Conservation (phyloP, 2,797 vertebrate genomes). For the Periparus ater region DNA sequence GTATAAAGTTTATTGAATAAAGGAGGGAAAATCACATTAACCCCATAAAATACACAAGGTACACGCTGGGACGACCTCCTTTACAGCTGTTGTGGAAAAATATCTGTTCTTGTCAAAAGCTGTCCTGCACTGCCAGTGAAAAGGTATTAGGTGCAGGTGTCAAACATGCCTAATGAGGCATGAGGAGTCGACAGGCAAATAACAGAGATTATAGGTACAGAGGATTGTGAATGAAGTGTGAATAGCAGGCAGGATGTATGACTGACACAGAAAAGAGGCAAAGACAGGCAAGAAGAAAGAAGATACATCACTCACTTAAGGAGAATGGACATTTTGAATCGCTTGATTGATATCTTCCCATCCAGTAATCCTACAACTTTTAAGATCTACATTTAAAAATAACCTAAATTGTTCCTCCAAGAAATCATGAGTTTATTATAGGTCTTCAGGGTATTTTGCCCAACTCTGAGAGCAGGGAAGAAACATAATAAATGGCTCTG, state of each 20-base stretch:
- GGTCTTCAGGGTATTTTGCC: conserved; percentile 40
- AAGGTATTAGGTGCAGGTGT: conserved; percentile 74
- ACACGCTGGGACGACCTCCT: conserved; percentile 27
- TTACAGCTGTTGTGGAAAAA: conserved; percentile 61
- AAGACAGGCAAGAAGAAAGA: conserved; percentile 56
- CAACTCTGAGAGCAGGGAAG: conserved; percentile 25
- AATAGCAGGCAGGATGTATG: conserved; percentile 69
- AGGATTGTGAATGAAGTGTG: conserved; percentile 72
- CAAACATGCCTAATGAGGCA: conserved; percentile 78
- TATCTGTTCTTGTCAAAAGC: conserved; percentile 68
- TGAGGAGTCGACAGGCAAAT: conserved; percentile 74
- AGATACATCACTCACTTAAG: conserved; percentile 39
- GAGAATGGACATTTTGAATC: conserved; percentile 63
- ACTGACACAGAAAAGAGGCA: conserved; percentile 62
- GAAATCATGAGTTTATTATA: conserved; percentile 47
- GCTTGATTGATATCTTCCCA: conserved; percentile 66
- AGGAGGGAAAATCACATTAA: neutral
- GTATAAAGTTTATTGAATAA: conserved; percentile 13
- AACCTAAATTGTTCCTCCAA: conserved; percentile 49
- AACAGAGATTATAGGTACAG: conserved; percentile 74
- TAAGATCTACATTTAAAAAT: conserved; percentile 64
- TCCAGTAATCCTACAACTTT: conserved; percentile 56
- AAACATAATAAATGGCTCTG: conserved; percentile 25
- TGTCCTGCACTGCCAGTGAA: conserved; percentile 56
- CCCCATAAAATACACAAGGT: conserved; percentile 18